A percentile compares a stretch with the other conserved stretches of the same genome.
Evolutionary conservation across 2,888 invertebrate species (phyloP).

Genomic region (Boloria selene): DNA sequence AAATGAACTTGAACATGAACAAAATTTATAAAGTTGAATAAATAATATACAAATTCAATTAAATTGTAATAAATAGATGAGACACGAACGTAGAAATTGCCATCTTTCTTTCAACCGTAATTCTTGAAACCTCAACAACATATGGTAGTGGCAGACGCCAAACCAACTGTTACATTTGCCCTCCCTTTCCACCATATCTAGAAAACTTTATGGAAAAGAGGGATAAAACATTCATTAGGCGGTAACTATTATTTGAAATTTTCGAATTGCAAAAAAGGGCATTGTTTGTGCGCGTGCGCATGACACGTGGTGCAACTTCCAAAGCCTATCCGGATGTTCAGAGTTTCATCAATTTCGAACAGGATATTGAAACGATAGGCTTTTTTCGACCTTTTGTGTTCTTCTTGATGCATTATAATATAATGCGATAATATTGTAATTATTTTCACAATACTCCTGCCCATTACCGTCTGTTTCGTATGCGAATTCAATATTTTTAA

Average conservation of each 20-base stretch:
- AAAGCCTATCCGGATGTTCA: constrained; percentile 51
- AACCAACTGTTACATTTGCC: constrained; percentile 71
- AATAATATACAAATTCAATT: constrained; percentile 8
- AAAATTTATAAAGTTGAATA: too few relatives aligned
- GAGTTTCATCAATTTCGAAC: constrained; percentile 66
- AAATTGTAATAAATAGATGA: constrained; percentile 29
- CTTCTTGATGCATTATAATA: constrained; percentile 9
- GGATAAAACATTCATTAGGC: constrained; percentile 72
- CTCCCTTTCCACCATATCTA: constrained; percentile 51
- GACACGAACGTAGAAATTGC: constrained; percentile 50
- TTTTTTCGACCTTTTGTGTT: constrained; percentile 60
- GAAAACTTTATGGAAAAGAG: constrained; percentile 47
- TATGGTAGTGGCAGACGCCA: constrained; percentile 80
- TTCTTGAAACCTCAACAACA: constrained; percentile 80
- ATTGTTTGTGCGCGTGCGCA: constrained; percentile 69
- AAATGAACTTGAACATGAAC: too few relatives aligned
- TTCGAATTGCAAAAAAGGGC: constrained; percentile 73
- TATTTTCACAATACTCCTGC: too few relatives aligned
- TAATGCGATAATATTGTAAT: neutral
- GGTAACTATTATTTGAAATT: constrained; percentile 74
- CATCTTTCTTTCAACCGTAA: constrained; percentile 67
- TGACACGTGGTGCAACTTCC: constrained; percentile 30
- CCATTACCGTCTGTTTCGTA: too few relatives aligned
- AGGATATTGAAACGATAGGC: constrained; percentile 77
- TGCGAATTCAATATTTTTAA: too few relatives aligned